phyloP scores from a whole-genome alignment of 64 coral and sea anemone species.

The Pocillopora verrucosa region DNA sequence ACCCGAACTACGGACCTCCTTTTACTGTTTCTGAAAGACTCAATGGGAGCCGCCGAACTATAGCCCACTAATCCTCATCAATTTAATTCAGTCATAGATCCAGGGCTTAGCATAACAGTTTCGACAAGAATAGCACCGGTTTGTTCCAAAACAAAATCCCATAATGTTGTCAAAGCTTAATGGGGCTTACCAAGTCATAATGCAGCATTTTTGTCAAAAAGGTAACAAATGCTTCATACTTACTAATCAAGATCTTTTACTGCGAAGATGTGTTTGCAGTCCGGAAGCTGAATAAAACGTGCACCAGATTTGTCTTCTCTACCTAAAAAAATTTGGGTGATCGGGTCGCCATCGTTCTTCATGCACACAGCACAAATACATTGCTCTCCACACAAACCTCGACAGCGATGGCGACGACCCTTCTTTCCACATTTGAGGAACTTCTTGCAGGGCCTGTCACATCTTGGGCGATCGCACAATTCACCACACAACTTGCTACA shows the following conservation, averaged over 20 bases:
- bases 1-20: no score
- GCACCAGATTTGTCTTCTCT: conserved; percentile 31
- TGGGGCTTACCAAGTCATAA: no score
- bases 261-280: conserved; percentile 51
- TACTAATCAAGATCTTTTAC: conserved; percentile 36
- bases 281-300: conserved; percentile 16
- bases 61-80: no score
- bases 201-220: no score
- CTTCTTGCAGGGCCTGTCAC: conserved; percentile 41
- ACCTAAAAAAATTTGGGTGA: conserved; percentile 47
- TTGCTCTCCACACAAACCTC: conserved; percentile 49
- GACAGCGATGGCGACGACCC: neutral
- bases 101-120: no score
- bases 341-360: conserved; percentile 9
- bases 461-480: conserved; percentile 54
- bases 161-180: no score
- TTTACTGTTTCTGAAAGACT: no score
- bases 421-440: neutral
- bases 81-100: no score
- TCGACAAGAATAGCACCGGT: no score
- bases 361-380: conserved; percentile 64
- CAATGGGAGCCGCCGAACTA: no score
- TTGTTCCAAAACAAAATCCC: no score
- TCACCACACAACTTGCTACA: conserved; percentile 47
- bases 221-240: neutral